Base-by-base conservation (phyloP, 1,140 invertebrate species). In the Achatina immaculata region DNA sequence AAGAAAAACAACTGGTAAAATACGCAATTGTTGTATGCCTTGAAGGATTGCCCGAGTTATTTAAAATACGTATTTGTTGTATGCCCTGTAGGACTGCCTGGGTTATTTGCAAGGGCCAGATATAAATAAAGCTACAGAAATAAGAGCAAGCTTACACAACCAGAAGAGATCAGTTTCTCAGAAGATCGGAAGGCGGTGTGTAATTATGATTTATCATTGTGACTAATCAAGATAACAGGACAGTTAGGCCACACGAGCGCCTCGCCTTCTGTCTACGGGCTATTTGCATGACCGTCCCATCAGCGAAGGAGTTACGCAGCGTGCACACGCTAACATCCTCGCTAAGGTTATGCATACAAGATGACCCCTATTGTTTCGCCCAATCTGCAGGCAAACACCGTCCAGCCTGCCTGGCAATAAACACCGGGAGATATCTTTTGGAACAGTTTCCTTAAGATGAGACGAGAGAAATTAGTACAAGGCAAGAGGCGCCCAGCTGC, bases 321-420 rank as follows among this genome's bases (percentile, higher is more conserved):
- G 58, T 62, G 58, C 58, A 62, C 58, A 62, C 28, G 21, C 58
- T 16, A 62, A 16, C n/a, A 31, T 62, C 28, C 58, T 9, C 1
- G n/a, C 58, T 62, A 62, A 62, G 58, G 16, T 43, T 73, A 43
- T 48, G 71, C 71, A 73, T 73, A 73, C 43, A 73, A 43, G 71
- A 73, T 51, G 71, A 73, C 71, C 71, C 71, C 43, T 48, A 76
- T 76, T 65, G 74, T 76, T 65, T 65, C 74, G 40, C 19, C 51
- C 74, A 76, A 76, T 76, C 74, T 76, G 74, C 74, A 62, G 34
- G 74, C 74, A 76, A 76, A 76, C 74, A 76, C 34, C 51, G 74
- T 28, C 74, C 51, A 58, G 58, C 28, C 48, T 62, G 74, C 11
- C 42, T 51, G 7, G 71, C 42, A 9, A 73, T 73, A 73, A 73